phyloP scores from a whole-genome alignment of 2,888 invertebrate species.

The Eupithecia dodoneata region DNA sequence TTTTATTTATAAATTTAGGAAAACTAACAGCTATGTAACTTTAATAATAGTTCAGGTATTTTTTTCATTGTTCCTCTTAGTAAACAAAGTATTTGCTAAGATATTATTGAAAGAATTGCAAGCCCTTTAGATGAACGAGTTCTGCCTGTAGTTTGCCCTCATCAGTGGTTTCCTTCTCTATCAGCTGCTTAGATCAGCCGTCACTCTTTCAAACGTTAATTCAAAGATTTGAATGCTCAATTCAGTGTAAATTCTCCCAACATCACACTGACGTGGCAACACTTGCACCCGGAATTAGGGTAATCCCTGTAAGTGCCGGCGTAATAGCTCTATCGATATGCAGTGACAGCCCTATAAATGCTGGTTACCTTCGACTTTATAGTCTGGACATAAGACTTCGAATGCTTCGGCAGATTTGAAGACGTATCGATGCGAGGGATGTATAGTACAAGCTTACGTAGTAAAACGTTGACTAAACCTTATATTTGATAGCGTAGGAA shows the following conservation, averaged over 20 bases:
- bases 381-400: background rate
- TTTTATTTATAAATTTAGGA: too few species aligned
- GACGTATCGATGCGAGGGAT: conserved; percentile 22
- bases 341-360: conserved; percentile 24
- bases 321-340: conserved; percentile 43
- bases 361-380: conserved; percentile 7
- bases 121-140: too few species aligned
- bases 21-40: too few species aligned
- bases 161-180: too few species aligned
- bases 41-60: too few species aligned
- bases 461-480: background rate
- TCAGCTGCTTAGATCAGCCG: too few species aligned
- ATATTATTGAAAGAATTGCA: too few species aligned
- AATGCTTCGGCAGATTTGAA: conserved; percentile 14
- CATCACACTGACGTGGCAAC: conserved; percentile 44
- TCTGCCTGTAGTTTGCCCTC: too few species aligned
- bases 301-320: conserved; percentile 49
- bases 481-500: background rate
- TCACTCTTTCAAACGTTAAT: too few species aligned
- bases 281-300: conserved; percentile 51
- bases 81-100: too few species aligned
- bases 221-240: background rate
- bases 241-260: conserved; percentile 25
- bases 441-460: background rate
- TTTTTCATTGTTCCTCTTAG: too few species aligned